Percentiles rank a stretch among this genome's conserved stretches.
Conservation (phyloP, 2,113 vertebrate genomes). For the Peromyscus polionotus region DNA sequence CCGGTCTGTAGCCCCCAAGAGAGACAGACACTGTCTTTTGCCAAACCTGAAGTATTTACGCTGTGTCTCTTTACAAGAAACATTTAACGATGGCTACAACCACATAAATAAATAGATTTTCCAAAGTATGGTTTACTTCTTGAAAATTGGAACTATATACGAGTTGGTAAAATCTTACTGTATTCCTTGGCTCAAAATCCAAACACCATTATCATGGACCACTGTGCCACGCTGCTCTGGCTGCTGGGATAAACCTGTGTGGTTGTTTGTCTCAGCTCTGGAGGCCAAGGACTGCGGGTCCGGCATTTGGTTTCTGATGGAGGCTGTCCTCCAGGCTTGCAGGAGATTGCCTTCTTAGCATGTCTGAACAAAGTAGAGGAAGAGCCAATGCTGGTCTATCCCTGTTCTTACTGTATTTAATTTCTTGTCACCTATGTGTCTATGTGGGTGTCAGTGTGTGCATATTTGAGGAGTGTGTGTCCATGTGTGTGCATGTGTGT, state of each 20-base stretch:
- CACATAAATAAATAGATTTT: conserved; percentile 19
- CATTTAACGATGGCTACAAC: neutral
- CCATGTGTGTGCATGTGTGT: neutral
- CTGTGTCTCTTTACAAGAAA: neutral
- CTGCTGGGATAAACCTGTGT: neutral
- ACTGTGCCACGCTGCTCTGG: no score
- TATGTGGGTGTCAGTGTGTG: neutral
- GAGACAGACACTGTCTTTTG: neutral
- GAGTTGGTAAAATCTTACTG: neutral
- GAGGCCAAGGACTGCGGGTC: neutral
- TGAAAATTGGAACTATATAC: conserved; percentile 27
- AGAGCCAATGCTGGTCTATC: no score
- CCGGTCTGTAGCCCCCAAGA: neutral
- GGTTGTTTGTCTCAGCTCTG: neutral
- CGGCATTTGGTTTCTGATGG: neutral
- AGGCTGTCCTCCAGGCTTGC: neutral
- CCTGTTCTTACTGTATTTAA: neutral
- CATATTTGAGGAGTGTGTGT: neutral
- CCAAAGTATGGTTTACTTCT: neutral
- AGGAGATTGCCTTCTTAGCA: neutral
- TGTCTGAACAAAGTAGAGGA: neutral
- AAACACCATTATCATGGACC: fast-evolving
- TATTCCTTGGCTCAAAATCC: neutral
- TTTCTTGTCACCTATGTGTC: neutral
- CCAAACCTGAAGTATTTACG: neutral